Evolutionary conservation across 2,888 invertebrate genomes (phyloP).

Genomic region (Clistopyga incitator): DNA sequence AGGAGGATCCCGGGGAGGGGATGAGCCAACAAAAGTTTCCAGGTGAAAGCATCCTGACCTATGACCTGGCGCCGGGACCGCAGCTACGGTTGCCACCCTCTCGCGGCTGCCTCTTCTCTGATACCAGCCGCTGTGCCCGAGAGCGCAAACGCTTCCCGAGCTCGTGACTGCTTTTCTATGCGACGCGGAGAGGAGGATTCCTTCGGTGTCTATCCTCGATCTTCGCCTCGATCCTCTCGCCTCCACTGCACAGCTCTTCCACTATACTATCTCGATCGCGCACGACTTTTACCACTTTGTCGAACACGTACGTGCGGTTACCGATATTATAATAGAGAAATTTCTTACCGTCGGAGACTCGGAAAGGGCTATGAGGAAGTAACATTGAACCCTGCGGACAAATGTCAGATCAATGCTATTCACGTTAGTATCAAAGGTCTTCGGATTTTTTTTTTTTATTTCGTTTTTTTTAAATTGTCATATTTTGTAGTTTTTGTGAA

Average conservation of each 20-base stretch:
- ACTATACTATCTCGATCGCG: not conserved
- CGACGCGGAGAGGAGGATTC: slow-evolving; percentile 31
- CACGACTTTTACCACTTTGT: slow-evolving; percentile 27
- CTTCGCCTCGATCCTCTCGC: slow-evolving; percentile 7
- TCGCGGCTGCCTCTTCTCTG: slow-evolving; percentile 28
- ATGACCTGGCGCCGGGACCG: slow-evolving; percentile 63
- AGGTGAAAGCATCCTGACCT: slow-evolving; percentile 68
- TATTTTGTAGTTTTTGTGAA: too few species aligned
- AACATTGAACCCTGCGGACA: not conserved
- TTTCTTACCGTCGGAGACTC: slow-evolving; percentile 9
- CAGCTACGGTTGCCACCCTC: slow-evolving; percentile 44
- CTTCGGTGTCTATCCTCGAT: slow-evolving; percentile 30
- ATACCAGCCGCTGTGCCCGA: not conserved
- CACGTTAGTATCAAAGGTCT: not conserved
- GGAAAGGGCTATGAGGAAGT: not conserved
- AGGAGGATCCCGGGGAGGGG: slow-evolving; percentile 17
- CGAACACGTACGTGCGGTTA: slow-evolving; percentile 7
- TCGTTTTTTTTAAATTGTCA: too few species aligned
- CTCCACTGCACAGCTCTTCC: not conserved
- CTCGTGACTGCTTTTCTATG: slow-evolving; percentile 48
- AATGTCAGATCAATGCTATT: not conserved
- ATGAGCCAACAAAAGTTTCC: slow-evolving; percentile 64
- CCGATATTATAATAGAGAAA: slow-evolving; percentile 8
- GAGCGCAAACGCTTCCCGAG: not conserved
- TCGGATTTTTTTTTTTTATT: not conserved